These are phyloP conservation scores for Avahi laniger DNA, from an alignment of 2,797 vertebrate species.

Conservation along the genomic window DNA sequence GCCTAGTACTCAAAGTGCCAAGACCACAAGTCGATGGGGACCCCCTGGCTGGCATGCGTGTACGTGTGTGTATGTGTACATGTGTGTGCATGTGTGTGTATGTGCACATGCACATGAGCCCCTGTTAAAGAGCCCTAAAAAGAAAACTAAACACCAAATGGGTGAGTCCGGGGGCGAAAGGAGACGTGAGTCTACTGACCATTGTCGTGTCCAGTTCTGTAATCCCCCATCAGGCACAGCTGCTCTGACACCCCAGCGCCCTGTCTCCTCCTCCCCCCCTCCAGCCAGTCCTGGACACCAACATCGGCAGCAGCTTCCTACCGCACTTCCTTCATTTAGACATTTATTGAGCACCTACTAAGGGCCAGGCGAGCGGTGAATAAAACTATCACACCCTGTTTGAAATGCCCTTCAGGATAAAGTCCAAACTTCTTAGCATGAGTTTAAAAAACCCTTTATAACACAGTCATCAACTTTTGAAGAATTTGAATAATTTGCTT, in stretches of 20 bases:
- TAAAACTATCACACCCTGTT: not conserved
- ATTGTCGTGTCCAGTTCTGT: not conserved
- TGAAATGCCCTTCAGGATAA: not conserved
- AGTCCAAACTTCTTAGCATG: not conserved
- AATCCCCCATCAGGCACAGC: not conserved
- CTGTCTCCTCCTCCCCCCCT: not conserved
- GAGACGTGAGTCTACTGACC: no score
- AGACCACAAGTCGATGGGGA: not conserved
- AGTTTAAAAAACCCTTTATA: not conserved
- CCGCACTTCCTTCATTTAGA: not conserved
- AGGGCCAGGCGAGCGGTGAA: not conserved
- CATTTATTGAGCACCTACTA: not conserved
- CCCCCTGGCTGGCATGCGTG: no score
- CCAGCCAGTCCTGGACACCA: not conserved
- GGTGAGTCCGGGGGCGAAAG: no score
- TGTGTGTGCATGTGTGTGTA: no score
- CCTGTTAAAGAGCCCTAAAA: not conserved
- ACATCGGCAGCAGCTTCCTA: not conserved
- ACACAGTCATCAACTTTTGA: not conserved
- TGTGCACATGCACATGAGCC: accelerated
- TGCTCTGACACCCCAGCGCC: not conserved
- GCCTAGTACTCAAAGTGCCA: not conserved
- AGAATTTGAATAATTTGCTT: not conserved
- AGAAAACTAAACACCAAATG: not conserved
- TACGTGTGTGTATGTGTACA: no score